Evolutionary conservation across 1,140 invertebrate genomes (phyloP), one percentile per base, ranked within the genome.

Genomic region (Caenorhabditis inopinata): DNA sequence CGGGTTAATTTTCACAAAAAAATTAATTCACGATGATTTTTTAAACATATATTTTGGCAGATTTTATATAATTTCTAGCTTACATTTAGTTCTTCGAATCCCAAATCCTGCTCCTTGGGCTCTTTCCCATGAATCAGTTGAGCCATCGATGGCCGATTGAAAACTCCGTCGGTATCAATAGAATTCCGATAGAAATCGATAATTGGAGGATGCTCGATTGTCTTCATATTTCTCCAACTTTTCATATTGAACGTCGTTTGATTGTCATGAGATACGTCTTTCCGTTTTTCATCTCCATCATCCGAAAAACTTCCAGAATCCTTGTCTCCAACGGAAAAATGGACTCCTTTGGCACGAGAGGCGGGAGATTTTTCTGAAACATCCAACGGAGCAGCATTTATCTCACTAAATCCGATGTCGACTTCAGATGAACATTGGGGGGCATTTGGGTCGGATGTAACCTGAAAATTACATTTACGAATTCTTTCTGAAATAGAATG

Each of bases 151-250:
- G 87, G 87, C 7, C 87, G 47, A 3, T 45, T 77, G 62, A 45
- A 45, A 12, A 53, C 51, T 11, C 58, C 84, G 14, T 80, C 85
- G n/a, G 48, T 51, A 29, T 88, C 86, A 18, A 84, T 47, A 1
- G 87, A 84, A 76, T 88, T 87, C n/a, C 86, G 87, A 75, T 88
- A 88, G 48, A 85, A 88, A 76, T 89, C 87, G 29, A 88, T 88
- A 38, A 85, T 84, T 46, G 87, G 87, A 18, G 87, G 87, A 82
- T 85, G 82, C 29, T 88, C 87, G 6, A 88, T 74, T 5, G 85
- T 86, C 48, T 85, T 76, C 68, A 85, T 86, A 74, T 84, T 78
- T 23, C 84, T 81, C 84, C 84, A 85, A 78, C 82, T 84, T 35
- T 85, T 85, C 49, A 84, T 48, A 78, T 85, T 85, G 6, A 82